Conservation (phyloP, 2,113 vertebrate species). For the Semnopithecus entellus region DNA sequence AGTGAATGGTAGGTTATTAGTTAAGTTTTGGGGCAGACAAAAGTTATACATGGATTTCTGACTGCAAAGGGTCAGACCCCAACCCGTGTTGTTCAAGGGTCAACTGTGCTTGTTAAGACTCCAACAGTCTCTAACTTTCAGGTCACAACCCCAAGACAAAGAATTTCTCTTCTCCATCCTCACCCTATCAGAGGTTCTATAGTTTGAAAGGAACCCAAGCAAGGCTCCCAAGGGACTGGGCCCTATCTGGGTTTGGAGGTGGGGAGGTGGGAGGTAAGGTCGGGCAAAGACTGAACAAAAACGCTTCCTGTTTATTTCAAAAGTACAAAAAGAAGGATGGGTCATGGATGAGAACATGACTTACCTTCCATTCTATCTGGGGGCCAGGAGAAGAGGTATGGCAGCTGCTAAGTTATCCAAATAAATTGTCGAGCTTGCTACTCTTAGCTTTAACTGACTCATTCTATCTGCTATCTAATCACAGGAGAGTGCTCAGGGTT, state of each 20-base stretch:
- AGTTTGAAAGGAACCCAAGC: not conserved
- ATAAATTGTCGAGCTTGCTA: not conserved
- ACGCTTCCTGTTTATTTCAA: not conserved
- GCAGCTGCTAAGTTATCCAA: not conserved
- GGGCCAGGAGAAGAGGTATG: not conserved
- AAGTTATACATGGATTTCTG: not conserved
- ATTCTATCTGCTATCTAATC: not conserved
- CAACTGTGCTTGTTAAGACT: not conserved
- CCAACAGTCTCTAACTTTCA: not conserved
- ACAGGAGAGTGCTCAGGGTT: not conserved
- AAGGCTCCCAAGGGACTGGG: not conserved
- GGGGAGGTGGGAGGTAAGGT: not conserved
- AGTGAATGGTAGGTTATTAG: not conserved
- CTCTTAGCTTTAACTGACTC: not conserved
- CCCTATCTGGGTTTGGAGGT: too few relatives aligned
- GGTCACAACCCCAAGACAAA: not conserved
- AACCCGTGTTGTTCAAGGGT: not conserved
- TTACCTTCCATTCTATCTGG: not conserved
- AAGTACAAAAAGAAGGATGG: not conserved
- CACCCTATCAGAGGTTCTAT: not conserved
- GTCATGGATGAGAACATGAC: not conserved
- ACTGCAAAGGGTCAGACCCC: not conserved
- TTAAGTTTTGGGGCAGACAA: not conserved
- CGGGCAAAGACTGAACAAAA: not conserved
- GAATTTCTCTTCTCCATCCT: not conserved